Conservation (phyloP, 2,113 vertebrate genomes). For the Podocnemis expansa region DNA sequence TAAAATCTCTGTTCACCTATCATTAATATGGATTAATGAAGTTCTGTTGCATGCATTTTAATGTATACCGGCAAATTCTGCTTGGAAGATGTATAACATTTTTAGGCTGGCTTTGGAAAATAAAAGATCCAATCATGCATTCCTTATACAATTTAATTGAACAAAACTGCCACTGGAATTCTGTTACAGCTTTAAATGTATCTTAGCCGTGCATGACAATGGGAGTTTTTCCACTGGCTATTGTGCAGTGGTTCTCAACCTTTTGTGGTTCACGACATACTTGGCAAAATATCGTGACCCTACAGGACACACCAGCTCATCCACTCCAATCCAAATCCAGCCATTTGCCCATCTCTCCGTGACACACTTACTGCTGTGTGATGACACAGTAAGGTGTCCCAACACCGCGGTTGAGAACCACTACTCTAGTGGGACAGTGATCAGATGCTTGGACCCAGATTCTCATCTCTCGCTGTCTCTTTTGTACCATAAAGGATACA, state of each 20-base stretch:
- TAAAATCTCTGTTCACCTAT: neutral
- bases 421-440: accelerated
- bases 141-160: neutral
- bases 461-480: neutral
- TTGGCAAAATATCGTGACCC: too few species aligned
- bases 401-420: too few species aligned
- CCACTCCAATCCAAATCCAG: too few species aligned
- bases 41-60: neutral
- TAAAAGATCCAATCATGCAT: neutral
- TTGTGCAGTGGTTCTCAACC: too few species aligned
- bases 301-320: too few species aligned
- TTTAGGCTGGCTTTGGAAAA: neutral
- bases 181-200: neutral
- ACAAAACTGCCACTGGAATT: neutral
- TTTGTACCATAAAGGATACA: neutral
- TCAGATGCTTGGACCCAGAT: accelerated
- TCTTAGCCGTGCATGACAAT: neutral
- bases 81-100: neutral
- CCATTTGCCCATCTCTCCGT: too few species aligned
- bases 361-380: too few species aligned
- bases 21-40: neutral
- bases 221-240: neutral
- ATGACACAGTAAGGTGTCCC: too few species aligned
- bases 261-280: too few species aligned
- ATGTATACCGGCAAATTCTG: accelerated